Conservation (phyloP, 2,888 invertebrate species). For the Congeria kusceri region DNA sequence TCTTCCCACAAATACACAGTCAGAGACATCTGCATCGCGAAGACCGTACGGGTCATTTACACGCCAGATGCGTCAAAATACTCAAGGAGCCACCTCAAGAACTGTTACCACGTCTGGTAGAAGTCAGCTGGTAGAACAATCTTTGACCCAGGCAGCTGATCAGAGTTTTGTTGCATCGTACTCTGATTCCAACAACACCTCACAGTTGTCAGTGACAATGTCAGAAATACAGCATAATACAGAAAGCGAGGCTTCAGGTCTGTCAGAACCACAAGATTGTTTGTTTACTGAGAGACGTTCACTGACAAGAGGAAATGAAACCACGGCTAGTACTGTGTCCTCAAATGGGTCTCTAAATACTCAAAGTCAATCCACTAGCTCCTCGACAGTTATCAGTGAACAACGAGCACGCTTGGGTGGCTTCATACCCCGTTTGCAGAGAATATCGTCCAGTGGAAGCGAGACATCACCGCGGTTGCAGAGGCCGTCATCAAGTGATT, state of each 20-base stretch:
- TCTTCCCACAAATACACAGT: neutral
- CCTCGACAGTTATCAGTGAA: neutral
- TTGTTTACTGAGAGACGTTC: neutral
- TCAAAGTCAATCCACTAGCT: no score
- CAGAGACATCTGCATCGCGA: neutral
- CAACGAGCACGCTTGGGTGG: neutral
- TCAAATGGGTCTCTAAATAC: no score
- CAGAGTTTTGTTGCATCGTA: neutral
- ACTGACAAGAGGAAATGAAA: no score
- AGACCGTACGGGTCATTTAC: neutral
- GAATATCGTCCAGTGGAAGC: neutral
- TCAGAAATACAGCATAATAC: neutral
- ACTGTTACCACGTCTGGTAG: neutral
- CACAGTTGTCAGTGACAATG: neutral
- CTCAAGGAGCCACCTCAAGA: neutral
- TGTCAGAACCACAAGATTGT: neutral
- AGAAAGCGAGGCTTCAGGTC: neutral
- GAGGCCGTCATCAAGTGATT: conserved; percentile 27
- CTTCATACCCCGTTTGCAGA: neutral
- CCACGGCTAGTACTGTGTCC: no score
- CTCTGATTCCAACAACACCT: neutral
- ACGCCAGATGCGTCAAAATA: neutral
- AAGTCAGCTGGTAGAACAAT: neutral
- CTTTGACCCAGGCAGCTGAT: neutral
- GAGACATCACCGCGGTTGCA: conserved; percentile 15